Conservation (phyloP, 2,888 invertebrate genomes). For the Pelosia muscerda region DNA sequence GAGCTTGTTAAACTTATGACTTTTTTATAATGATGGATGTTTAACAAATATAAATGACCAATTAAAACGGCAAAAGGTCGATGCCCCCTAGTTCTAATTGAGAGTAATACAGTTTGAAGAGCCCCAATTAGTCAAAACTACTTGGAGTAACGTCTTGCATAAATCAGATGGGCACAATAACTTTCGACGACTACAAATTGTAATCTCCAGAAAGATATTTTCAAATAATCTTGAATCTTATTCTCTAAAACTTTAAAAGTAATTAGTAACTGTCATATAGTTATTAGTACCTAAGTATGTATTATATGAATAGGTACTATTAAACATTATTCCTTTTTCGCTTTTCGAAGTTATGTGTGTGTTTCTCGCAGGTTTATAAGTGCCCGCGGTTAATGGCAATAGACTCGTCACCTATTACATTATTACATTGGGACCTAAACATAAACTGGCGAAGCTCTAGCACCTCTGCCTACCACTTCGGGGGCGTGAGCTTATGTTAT, state of each 20-base stretch:
- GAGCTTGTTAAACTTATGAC: conserved; percentile 11
- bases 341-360: too few species aligned
- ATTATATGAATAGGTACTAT: too few species aligned
- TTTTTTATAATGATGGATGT: conserved; percentile 11
- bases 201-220: not conserved
- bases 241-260: not conserved
- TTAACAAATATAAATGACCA: conserved; percentile 18
- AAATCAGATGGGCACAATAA: conserved; percentile 20
- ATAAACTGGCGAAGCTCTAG: too few species aligned
- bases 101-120: conserved; percentile 25
- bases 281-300: too few species aligned
- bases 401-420: too few species aligned
- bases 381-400: too few species aligned
- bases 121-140: conserved; percentile 33
- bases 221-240: not conserved
- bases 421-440: too few species aligned
- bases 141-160: conserved; percentile 25
- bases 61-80: conserved; percentile 23
- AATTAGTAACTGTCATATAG: not conserved
- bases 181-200: not conserved
- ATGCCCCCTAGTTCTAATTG: conserved; percentile 17
- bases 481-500: too few species aligned
- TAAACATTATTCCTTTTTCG: too few species aligned
- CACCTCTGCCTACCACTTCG: too few species aligned
- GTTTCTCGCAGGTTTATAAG: too few species aligned